Evolutionary conservation across 2,113 vertebrate genomes (phyloP).

Genomic region (Prunella fulvescens): DNA sequence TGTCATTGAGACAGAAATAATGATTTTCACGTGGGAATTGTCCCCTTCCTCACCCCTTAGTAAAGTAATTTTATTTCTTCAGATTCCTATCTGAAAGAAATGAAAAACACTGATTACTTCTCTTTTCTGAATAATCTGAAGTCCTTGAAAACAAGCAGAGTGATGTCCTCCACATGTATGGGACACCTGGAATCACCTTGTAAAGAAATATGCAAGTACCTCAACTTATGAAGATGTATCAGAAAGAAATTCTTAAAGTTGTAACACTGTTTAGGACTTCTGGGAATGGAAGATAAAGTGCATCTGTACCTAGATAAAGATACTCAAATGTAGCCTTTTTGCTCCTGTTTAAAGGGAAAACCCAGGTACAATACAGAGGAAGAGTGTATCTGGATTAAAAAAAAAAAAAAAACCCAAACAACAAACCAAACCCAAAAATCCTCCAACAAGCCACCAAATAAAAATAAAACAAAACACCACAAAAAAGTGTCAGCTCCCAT

Average conservation of each 20-base stretch:
- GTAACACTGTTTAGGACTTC: background rate
- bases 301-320: background rate
- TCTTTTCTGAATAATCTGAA: background rate
- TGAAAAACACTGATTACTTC: background rate
- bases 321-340: background rate
- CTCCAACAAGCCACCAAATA: no score
- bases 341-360: background rate
- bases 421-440: background rate
- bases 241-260: background rate
- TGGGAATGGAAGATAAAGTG: background rate
- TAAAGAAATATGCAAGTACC: background rate
- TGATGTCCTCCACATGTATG: accelerated
- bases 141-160: background rate
- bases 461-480: background rate
- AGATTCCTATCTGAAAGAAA: background rate
- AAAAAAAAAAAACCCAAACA: no score
- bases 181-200: background rate
- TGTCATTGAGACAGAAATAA: background rate
- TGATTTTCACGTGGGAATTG: background rate
- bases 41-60: background rate
- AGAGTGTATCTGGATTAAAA: background rate
- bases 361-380: background rate
- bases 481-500: background rate
- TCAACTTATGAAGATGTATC: background rate
- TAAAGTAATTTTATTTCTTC: background rate